Evolutionary conservation across 1,140 invertebrate species (phyloP).

Genomic region (Phenacoccus solenopsis): DNA sequence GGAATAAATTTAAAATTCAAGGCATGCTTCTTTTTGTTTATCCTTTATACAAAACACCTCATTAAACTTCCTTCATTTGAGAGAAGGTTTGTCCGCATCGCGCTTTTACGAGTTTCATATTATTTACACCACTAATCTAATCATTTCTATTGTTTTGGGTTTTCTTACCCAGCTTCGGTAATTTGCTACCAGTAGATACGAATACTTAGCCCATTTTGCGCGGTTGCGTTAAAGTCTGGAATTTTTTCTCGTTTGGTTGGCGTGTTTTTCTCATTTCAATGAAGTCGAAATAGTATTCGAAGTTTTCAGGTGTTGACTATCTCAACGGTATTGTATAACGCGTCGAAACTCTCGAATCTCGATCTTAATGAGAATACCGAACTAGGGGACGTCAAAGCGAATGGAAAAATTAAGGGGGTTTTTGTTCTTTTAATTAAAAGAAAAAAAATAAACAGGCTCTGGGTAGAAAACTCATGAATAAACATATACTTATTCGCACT

Average conservation of each 20-base stretch:
- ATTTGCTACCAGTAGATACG: neutral
- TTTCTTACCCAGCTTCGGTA: neutral
- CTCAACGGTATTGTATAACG: neutral
- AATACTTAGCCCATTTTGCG: too few relatives aligned
- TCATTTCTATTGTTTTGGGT: neutral
- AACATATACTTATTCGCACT: neutral
- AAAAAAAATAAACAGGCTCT: slow-evolving; percentile 2
- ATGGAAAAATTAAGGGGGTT: neutral
- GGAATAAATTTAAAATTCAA: neutral
- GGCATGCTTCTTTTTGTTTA: neutral
- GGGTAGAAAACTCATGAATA: neutral
- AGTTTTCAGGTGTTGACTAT: neutral
- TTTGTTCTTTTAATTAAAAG: neutral
- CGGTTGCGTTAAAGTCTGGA: too few relatives aligned
- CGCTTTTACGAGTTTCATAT: neutral
- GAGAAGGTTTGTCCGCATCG: neutral
- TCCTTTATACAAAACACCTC: neutral
- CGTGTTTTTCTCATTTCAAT: too few relatives aligned
- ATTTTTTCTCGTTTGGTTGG: too few relatives aligned
- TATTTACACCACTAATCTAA: neutral
- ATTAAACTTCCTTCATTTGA: neutral
- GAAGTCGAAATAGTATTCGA: neutral
- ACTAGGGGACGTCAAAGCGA: neutral
- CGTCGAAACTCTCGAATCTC: too few relatives aligned
- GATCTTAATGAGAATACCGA: neutral